phyloP scores from a whole-genome alignment of 2,888 invertebrate species.

The Ptilodon capucinus region DNA sequence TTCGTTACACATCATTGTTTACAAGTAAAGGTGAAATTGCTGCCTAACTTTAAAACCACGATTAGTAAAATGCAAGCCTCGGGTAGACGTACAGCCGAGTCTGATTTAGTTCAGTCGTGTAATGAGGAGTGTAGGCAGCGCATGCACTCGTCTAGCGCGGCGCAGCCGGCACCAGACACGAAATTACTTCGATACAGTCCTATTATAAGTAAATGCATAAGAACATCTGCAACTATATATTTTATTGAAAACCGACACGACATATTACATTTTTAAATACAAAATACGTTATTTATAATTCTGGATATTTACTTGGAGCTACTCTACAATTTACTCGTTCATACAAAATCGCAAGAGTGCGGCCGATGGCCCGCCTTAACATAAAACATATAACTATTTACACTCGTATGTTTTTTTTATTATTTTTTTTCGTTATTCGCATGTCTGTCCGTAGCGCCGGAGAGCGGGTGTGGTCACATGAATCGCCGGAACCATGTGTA shows the following conservation, averaged over 20 bases:
- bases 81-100: too few species aligned
- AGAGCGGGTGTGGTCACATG: not conserved
- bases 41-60: too few species aligned
- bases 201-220: conserved; percentile 46
- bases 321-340: conserved; percentile 28
- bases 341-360: conserved; percentile 9
- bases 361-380: conserved; percentile 7
- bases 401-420: conserved; percentile 28
- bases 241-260: conserved; percentile 33
- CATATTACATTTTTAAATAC: conserved; percentile 41
- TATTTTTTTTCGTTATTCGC: conserved; percentile 10
- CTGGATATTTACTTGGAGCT: conserved; percentile 28
- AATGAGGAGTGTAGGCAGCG: too few species aligned
- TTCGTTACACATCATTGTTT: too few species aligned
- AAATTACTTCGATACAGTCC: conserved; percentile 38
- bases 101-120: too few species aligned
- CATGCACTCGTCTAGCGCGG: too few species aligned
- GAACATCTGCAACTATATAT: conserved; percentile 35
- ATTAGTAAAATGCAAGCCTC: too few species aligned
- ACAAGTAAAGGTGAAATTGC: too few species aligned
- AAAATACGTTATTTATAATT: conserved; percentile 43
- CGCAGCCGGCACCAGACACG: conserved; percentile 22
- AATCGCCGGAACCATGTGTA: not conserved
- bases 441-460: not conserved
- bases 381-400: conserved; percentile 39